phyloP scores from a whole-genome alignment of 2,888 invertebrate species.

The Portevinia maculata region DNA sequence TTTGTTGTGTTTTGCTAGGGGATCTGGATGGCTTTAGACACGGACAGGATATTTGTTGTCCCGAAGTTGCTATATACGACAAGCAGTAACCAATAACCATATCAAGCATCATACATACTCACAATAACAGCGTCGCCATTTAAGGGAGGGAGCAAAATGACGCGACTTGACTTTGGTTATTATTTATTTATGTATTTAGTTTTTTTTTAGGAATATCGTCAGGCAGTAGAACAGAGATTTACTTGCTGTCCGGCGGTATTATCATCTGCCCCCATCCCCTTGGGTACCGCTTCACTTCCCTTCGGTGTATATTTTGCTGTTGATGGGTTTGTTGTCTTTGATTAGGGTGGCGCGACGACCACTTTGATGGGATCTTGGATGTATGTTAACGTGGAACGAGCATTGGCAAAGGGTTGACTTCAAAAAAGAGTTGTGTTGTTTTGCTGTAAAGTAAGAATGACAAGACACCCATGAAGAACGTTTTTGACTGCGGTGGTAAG shows the following conservation, averaged over 20 bases:
- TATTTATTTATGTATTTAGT: too few species aligned
- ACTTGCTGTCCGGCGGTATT: slow-evolving; percentile 51
- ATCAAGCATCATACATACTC: slow-evolving; percentile 10
- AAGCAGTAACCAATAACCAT: background rate
- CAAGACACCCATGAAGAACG: slow-evolving; percentile 58
- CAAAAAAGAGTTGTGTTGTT: slow-evolving; percentile 44
- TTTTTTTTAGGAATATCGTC: slow-evolving; percentile 52
- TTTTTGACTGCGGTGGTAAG: slow-evolving; percentile 43
- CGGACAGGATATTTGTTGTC: slow-evolving; percentile 68
- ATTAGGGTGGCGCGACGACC: slow-evolving; percentile 68
- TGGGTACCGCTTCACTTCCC: slow-evolving; percentile 49
- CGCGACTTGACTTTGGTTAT: slow-evolving; percentile 9
- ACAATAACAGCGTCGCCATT: slow-evolving; percentile 4
- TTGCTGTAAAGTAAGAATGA: slow-evolving; percentile 27
- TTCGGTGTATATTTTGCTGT: slow-evolving; percentile 21
- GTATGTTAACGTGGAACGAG: background rate
- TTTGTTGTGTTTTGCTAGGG: background rate
- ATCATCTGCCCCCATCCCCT: slow-evolving; percentile 47
- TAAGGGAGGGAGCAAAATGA: slow-evolving; percentile 55
- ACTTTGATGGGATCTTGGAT: slow-evolving; percentile 38
- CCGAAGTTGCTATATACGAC: slow-evolving; percentile 55
- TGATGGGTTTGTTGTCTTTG: slow-evolving; percentile 37
- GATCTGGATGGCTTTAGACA: slow-evolving; percentile 20
- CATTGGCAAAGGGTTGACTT: slow-evolving; percentile 54
- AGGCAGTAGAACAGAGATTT: slow-evolving; percentile 49